Evolutionary conservation across 1,140 invertebrate species (phyloP), one percentile per base, ranked within the genome.

Genomic region (Nephila pilipes): DNA sequence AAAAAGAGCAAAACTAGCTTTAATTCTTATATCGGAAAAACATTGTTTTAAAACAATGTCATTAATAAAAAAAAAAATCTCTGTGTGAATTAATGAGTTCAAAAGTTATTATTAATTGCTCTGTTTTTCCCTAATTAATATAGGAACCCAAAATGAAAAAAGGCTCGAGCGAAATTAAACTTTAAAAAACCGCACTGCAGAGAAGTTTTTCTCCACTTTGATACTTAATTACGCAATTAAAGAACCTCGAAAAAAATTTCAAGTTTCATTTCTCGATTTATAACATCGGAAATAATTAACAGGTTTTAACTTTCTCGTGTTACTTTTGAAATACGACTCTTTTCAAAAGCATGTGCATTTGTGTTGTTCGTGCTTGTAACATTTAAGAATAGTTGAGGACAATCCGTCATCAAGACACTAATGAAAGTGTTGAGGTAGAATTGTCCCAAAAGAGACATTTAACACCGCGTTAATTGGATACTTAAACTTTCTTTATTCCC

Each of bases 401-500:
- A 75, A 75, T 75, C 69, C 16, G 25, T 75, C 69, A 75, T 32
- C 69, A 32, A 16, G 29, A 32, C 25, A 36, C 29, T 75, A 75
- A 75, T 75, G 69, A 75, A 32, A 75, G 29, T 75, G 69, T 75
- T 75, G 69, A 10, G 69, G 69, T 16, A 18, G 36, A 75, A 75
- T 75, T 75, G 29, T 75, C 69, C 69, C 69, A 32, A 18, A 75
- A 75, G 69, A 75, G 69, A 75, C 69, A 75, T 75, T 75, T 75
- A 75, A 75, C 69, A 75, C 69, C 69, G 20, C 69, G 69, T 75
- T 75, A 75, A 75, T 75, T 75, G 29, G 69, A 75, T 29, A 29
- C 69, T 75, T 36, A 25, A 65, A 20, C 29, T 32, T 75, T 60
- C 22, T 58, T 60, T 60, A 20, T 60, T 60, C 20, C 16, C 58